Conservation (phyloP, 1,140 invertebrate species). For the Branchinecta lindahli region DNA sequence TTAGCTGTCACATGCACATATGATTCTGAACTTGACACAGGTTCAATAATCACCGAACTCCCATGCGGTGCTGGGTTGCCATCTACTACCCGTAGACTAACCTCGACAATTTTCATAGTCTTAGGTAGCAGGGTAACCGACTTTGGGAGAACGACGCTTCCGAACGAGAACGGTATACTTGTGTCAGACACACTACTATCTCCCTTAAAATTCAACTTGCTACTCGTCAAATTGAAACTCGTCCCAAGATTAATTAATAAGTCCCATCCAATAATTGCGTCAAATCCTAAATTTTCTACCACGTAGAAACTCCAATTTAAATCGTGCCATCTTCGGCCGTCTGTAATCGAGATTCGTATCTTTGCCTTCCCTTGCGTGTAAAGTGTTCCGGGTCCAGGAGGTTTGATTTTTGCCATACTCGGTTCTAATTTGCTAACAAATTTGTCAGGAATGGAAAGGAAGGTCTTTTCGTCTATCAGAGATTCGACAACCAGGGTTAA, state of each 20-base stretch:
- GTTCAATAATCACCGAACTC: too few species aligned
- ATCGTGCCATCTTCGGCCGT: neutral
- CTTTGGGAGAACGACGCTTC: neutral
- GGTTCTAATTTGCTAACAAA: neutral
- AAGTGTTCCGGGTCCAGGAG: neutral
- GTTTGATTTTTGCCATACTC: neutral
- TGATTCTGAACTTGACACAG: neutral
- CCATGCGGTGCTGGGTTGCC: too few species aligned
- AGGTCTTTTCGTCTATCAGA: neutral
- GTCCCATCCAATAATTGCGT: neutral
- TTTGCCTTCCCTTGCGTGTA: neutral
- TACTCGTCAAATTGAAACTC: neutral
- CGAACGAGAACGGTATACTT: neutral
- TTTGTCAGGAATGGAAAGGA: neutral
- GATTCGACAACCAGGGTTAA: conserved; percentile 4
- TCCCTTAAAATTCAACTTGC: neutral
- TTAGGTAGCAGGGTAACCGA: neutral
- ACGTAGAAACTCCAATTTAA: neutral
- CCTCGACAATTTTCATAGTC: too few species aligned
- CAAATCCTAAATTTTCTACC: neutral
- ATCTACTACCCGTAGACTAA: too few species aligned
- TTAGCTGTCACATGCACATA: neutral
- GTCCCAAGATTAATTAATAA: neutral
- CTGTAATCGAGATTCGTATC: neutral
- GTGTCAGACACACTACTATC: neutral